Percentiles rank a stretch among this genome's conserved stretches.
Evolutionary conservation across 2,888 invertebrate species (phyloP).

Genomic region (Tenthredo notha): DNA sequence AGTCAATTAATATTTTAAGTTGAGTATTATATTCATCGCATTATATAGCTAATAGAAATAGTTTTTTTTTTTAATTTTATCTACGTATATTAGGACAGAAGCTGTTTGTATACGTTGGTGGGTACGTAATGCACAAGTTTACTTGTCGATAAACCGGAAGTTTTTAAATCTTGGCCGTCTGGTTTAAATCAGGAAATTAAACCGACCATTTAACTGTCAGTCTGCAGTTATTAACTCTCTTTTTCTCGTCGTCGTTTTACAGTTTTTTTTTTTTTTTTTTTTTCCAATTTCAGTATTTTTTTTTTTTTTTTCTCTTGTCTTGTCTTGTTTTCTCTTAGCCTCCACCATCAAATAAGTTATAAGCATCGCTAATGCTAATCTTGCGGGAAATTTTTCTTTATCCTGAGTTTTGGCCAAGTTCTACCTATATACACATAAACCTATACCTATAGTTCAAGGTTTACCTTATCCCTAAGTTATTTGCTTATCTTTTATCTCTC

Average conservation of each 20-base stretch:
- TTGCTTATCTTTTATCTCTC: background rate
- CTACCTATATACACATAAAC: background rate
- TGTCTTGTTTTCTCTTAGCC: background rate
- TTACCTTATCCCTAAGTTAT: constrained; percentile 35
- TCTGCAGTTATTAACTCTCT: constrained; percentile 7
- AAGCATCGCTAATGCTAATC: background rate
- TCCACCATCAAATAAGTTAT: background rate
- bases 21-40: too few species aligned
- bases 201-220: constrained; percentile 7
- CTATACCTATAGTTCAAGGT: background rate
- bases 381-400: background rate
- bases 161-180: constrained; percentile 17
- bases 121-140: background rate
- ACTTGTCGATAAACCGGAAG: constrained; percentile 45
- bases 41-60: background rate
- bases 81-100: constrained; percentile 5
- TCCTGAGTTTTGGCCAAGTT: background rate
- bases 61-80: background rate
- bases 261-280: background rate
- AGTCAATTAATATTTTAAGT: background rate
- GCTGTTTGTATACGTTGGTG: background rate
- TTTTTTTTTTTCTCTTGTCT: background rate
- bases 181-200: constrained; percentile 20
- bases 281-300: background rate
- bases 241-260: background rate